Conservation (phyloP, 2,797 vertebrate species). For the Amphiprion clarkii region DNA sequence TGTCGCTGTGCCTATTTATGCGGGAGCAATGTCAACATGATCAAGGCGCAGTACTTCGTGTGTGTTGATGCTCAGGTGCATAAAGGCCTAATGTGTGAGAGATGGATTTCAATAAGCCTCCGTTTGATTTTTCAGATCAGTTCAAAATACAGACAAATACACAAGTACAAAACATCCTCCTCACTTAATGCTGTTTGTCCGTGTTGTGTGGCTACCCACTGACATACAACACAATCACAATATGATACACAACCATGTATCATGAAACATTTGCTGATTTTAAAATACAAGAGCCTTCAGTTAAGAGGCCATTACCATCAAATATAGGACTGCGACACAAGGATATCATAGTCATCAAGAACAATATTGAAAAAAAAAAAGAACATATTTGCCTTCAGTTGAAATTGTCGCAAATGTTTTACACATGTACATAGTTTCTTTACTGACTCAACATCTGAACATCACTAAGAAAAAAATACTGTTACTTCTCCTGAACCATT, state of each 20-base stretch:
- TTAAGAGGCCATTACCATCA: slow-evolving; percentile 76
- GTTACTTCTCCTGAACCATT: slow-evolving; percentile 49
- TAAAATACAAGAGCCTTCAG: slow-evolving; percentile 73
- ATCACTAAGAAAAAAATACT: slow-evolving; percentile 64
- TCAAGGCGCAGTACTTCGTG: slow-evolving; percentile 37
- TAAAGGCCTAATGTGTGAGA: slow-evolving; percentile 59
- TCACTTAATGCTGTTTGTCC: slow-evolving; percentile 79
- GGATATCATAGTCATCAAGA: slow-evolving; percentile 78
- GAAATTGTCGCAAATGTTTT: slow-evolving; percentile 69
- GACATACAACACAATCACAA: slow-evolving; percentile 90
- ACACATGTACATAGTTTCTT: slow-evolving; percentile 72
- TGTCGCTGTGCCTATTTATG: slow-evolving; percentile 36
- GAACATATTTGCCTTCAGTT: slow-evolving; percentile 57
- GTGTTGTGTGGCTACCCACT: slow-evolving; percentile 82
- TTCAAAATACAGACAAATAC: slow-evolving; percentile 78
- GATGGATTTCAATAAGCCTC: slow-evolving; percentile 51
- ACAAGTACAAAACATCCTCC: slow-evolving; percentile 81
- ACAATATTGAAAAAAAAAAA: slow-evolving; percentile 70
- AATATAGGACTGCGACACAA: slow-evolving; percentile 77
- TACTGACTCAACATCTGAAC: slow-evolving; percentile 76
- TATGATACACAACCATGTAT: slow-evolving; percentile 83
- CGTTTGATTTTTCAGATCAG: slow-evolving; percentile 60
- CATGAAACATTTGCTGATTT: slow-evolving; percentile 78
- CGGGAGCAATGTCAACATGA: slow-evolving; percentile 35
- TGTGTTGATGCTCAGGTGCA: slow-evolving; percentile 50